Evolutionary conservation across 2,888 invertebrate genomes (phyloP), one percentile per base, ranked within the genome.

Genomic region (Serrognathus titanus): DNA sequence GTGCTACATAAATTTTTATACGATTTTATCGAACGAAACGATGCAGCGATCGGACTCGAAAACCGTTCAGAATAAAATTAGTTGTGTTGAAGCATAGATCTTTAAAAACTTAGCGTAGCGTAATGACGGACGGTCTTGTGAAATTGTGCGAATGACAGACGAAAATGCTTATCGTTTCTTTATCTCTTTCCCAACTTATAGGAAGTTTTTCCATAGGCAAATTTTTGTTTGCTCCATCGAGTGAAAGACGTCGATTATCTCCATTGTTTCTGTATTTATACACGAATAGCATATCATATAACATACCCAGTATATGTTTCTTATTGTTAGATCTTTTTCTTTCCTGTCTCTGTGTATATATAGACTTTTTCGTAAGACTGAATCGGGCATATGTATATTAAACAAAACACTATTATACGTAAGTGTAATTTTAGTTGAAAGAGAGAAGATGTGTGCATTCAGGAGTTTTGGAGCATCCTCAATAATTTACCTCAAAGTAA

Each of bases 1-100:
- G 91, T 75, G 92, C 92, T 73, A 92, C 92, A 77, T 84, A 84
- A 75, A 31, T 5, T 31, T 31, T 31, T 31, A 31, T 31, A 72
- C 60, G 35, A 48, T 2, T 48, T 48, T 35, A 31, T n/a, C 35
- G 11, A 31, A 48, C 20, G 16, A 41, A 12, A 11, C 16, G 41
- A 12, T 13, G 24, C 35, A 24, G 48, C 8, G 12, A 45, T n/a
- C 31, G 37, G 35, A 43, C 37, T n/a, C 20, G 37, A 48, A 10
- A 41, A 50, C 20, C 13, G 16, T 45, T 41, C 12, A 45, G 40
- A 40, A 16, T 43, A 47, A 20, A 24, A 39, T 16, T 56, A 56
- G 56, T 56, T 48, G 20, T 40, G 47, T 51, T 12, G 39, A 55
- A 46, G 13, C 40, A 13, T 49, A 54, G 54, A 49, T 39, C 36